phyloP scores from a whole-genome alignment of 1,140 invertebrate species.

The Brachionus manjavacas region DNA sequence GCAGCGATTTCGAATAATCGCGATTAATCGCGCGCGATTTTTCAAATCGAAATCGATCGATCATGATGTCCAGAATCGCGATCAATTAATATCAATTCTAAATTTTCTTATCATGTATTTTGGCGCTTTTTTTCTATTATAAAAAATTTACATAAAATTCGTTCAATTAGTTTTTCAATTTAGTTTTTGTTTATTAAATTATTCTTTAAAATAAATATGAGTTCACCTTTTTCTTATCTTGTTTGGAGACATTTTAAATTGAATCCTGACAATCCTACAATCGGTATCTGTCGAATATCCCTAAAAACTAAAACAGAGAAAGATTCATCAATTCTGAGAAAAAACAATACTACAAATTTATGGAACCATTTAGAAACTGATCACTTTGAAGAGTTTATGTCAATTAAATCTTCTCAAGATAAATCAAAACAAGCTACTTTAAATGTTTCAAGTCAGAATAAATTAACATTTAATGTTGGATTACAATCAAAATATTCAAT shows the following conservation, averaged over 20 bases:
- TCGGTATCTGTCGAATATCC: no score
- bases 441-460: no score
- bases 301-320: no score
- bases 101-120: not conserved
- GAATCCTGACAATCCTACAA: no score
- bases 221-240: not conserved
- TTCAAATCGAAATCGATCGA: no score
- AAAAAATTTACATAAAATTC: no score
- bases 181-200: slow-evolving; percentile 6
- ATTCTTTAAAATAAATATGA: slow-evolving; percentile 19
- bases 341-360: not conserved
- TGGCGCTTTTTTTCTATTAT: not conserved
- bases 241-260: no score
- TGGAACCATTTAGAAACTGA: not conserved
- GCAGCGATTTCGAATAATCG: no score
- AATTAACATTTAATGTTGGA: not conserved
- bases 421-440: slow-evolving; percentile 1
- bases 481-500: slow-evolving; percentile 15
- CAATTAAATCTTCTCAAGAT: not conserved
- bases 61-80: no score
- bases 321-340: not conserved
- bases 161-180: not conserved
- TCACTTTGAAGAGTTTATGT: not conserved
- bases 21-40: no score
- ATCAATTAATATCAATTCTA: no score